Evolutionary conservation across 2,113 vertebrate genomes (phyloP).

Genomic region (Catharus fuscescens): DNA sequence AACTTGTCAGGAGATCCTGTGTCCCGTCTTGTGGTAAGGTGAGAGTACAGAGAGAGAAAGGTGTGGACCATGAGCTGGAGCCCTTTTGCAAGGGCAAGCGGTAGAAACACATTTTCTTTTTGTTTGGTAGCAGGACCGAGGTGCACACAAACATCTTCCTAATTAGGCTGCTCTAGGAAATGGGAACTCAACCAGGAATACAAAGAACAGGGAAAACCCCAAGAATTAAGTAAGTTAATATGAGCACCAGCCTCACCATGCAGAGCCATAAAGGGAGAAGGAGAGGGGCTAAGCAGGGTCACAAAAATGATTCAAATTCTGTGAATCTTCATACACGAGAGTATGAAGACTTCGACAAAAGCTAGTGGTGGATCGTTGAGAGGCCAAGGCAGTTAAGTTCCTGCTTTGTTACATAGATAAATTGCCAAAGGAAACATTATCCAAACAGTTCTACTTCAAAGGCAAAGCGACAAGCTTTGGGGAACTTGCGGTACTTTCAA

Average conservation of each 20-base stretch:
- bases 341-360: not conserved
- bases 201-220: not conserved
- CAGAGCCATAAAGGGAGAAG: not conserved
- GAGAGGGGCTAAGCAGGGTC: not conserved
- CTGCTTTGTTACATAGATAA: conserved; percentile 68
- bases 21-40: not conserved
- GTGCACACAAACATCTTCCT: not conserved
- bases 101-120: not conserved
- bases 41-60: not conserved
- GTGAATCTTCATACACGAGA: not conserved
- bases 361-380: not conserved
- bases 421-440: conserved; percentile 78
- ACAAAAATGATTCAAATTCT: not conserved
- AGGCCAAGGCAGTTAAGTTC: conserved; percentile 4
- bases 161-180: not conserved
- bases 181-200: not conserved
- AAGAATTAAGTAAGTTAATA: not conserved
- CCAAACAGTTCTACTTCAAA: conserved; percentile 78
- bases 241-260: not conserved
- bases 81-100: not conserved
- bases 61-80: not conserved
- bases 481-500: conserved; percentile 66
- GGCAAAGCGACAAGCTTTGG: conserved; percentile 56
- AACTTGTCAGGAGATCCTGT: not conserved
- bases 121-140: not conserved